Percentiles rank a stretch among this genome's conserved stretches.
Conservation (phyloP, 2,888 invertebrate genomes). For the Seladonia tumulorum region DNA sequence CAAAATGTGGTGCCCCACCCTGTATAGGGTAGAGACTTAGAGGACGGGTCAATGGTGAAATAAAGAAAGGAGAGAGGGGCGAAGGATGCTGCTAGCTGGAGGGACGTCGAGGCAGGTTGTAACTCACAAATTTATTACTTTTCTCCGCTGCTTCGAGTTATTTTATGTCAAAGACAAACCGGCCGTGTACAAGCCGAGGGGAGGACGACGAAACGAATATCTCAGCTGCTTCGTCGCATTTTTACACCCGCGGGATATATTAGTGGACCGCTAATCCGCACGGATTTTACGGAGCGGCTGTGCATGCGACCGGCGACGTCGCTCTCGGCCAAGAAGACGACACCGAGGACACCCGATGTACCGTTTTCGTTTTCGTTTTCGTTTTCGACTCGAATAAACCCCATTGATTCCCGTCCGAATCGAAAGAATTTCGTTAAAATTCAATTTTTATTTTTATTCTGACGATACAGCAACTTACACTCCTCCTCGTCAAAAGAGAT, state of each 20-base stretch:
- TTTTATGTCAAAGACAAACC: constrained; percentile 81
- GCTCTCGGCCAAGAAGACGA: constrained; percentile 9
- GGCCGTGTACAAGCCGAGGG: constrained; percentile 46
- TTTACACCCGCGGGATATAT: constrained; percentile 82
- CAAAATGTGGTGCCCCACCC: no score
- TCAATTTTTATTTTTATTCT: neutral
- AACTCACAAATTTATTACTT: constrained; percentile 80
- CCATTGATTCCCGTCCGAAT: constrained; percentile 53
- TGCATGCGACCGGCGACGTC: constrained; percentile 69
- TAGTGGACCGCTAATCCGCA: constrained; percentile 82
- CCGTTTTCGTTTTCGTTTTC: constrained; percentile 24
- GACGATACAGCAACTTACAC: neutral
- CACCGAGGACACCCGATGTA: neutral
- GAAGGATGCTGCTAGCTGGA: constrained; percentile 49
- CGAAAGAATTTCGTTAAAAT: constrained; percentile 33
- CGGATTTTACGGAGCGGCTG: constrained; percentile 81
- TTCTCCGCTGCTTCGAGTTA: constrained; percentile 77
- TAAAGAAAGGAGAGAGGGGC: constrained; percentile 41
- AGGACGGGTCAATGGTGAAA: constrained; percentile 7
- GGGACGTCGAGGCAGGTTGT: constrained; percentile 67
- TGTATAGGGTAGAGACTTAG: no score
- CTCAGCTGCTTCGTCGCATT: constrained; percentile 82
- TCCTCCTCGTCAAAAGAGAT: no score
- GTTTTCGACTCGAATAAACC: constrained; percentile 57
- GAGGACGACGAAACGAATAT: constrained; percentile 75